Conservation (phyloP, 1,140 invertebrate genomes). For the Penaeus chinensis region DNA sequence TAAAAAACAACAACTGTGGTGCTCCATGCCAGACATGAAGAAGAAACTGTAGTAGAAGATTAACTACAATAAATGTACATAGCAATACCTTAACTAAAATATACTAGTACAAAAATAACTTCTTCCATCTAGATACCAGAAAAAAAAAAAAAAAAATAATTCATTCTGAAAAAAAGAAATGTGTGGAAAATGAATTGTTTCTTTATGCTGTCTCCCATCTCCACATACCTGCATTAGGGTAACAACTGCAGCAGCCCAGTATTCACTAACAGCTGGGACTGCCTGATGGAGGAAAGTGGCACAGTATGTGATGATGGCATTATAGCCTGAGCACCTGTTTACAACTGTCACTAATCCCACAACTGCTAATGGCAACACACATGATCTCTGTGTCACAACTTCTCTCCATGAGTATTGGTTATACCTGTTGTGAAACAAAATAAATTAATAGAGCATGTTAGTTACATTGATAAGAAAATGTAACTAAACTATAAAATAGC, state of each 20-base stretch:
- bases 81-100: too few relatives aligned
- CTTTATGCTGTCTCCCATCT: neutral
- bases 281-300: slow-evolving; percentile 78
- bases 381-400: slow-evolving; percentile 19
- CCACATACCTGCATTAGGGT: slow-evolving; percentile 73
- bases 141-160: neutral
- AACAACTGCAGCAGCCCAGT: slow-evolving; percentile 72
- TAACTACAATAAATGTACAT: too few relatives aligned
- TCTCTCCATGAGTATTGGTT: slow-evolving; percentile 39
- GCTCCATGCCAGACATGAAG: too few relatives aligned
- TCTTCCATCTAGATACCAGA: neutral
- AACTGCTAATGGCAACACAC: slow-evolving; percentile 37
- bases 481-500: too few relatives aligned
- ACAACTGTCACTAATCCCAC: slow-evolving; percentile 64
- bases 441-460: neutral
- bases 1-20: too few relatives aligned
- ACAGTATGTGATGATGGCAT: slow-evolving; percentile 72
- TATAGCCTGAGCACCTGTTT: slow-evolving; percentile 70
- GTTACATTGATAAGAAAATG: neutral
- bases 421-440: slow-evolving; percentile 18
- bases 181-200: slow-evolving; percentile 73
- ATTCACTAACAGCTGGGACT: slow-evolving; percentile 68
- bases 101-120: too few relatives aligned
- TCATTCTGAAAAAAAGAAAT: slow-evolving; percentile 57
- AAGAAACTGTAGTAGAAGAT: too few relatives aligned